These are phyloP conservation scores for Pelecanoides urinatrix DNA, from an alignment of 2,113 vertebrate species.

Conservation along the genomic window DNA sequence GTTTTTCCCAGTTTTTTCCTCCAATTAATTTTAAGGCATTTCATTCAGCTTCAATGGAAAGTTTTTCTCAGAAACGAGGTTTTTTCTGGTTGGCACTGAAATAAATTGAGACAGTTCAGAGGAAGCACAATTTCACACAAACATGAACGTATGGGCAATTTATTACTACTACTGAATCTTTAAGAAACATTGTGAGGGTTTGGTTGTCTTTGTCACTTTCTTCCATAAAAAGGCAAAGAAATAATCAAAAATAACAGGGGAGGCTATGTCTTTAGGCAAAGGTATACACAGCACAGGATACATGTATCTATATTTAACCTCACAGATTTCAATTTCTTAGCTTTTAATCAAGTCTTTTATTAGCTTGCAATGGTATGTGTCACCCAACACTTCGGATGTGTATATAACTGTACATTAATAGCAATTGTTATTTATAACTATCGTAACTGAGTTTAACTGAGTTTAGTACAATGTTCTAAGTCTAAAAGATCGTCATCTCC, in stretches of 20 bases:
- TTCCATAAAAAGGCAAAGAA: background rate
- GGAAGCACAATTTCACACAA: background rate
- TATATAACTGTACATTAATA: background rate
- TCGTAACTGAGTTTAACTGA: background rate
- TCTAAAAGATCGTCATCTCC: background rate
- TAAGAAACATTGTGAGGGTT: background rate
- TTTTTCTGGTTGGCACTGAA: background rate
- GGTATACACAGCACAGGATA: background rate
- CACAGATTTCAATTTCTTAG: background rate
- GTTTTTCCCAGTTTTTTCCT: background rate
- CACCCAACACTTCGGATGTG: background rate
- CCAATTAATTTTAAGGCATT: background rate
- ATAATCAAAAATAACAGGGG: background rate
- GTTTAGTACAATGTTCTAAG: background rate
- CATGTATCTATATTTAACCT: background rate
- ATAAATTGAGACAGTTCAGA: background rate
- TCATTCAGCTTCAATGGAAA: background rate
- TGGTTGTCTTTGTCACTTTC: background rate
- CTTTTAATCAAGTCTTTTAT: background rate
- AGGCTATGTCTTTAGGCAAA: background rate
- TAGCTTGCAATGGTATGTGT: background rate
- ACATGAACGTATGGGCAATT: background rate
- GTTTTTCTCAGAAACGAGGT: background rate
- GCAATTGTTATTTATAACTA: background rate
- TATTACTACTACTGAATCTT: background rate